These are phyloP conservation scores for Typhlomys cinereus DNA, from an alignment of 2,113 vertebrate species.

Conservation along the genomic window DNA sequence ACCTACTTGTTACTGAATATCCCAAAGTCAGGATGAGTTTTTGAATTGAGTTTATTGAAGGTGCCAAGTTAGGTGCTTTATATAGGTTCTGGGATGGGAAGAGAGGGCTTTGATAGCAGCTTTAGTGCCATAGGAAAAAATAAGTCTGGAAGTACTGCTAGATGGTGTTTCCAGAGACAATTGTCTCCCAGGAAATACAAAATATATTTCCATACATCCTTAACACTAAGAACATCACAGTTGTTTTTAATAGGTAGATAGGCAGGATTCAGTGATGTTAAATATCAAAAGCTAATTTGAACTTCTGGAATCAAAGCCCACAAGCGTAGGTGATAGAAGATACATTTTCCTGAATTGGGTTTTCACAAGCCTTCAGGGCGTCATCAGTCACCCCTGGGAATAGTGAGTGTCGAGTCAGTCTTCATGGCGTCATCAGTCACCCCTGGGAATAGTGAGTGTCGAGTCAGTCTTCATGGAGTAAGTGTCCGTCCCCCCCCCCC, in stretches of 20 bases:
- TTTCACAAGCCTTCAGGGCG: background rate
- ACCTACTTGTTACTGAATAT: background rate
- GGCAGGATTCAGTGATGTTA: background rate
- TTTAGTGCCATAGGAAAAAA: background rate
- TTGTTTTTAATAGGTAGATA: slow-evolving; percentile 2
- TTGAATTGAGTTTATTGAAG: background rate
- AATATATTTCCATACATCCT: background rate
- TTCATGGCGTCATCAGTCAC: background rate
- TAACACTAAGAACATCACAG: slow-evolving; percentile 11
- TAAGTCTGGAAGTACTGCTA: background rate
- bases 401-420: background rate
- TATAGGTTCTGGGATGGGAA: background rate
- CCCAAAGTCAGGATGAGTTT: background rate
- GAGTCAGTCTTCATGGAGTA: background rate
- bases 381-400: background rate
- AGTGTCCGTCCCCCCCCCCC: no score
- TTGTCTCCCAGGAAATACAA: background rate
- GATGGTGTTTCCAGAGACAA: slow-evolving; percentile 12
- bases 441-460: background rate
- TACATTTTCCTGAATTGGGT: background rate
- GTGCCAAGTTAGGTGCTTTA: background rate
- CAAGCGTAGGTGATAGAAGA: background rate
- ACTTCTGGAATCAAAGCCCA: background rate
- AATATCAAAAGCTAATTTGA: slow-evolving; percentile 47
- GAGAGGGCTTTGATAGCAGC: background rate